A percentile compares a stretch with the other conserved stretches of the same genome.
phyloP scores from a whole-genome alignment of 2,113 vertebrate species.

The Tenebrosternarchus preto region DNA sequence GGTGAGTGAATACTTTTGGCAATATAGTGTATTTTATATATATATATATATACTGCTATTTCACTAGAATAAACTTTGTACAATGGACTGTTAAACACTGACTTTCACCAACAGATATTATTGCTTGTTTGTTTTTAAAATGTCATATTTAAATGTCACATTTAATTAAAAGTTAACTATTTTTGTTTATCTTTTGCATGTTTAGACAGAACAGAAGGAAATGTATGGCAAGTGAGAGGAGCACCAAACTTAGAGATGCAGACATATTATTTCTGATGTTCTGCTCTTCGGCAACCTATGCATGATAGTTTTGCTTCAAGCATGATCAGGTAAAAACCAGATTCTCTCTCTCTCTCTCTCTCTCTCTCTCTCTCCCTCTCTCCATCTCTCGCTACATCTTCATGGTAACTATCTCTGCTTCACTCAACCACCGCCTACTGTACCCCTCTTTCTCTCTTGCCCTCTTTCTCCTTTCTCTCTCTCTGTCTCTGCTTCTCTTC shows the following conservation, averaged over 20 bases:
- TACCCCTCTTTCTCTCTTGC: background rate
- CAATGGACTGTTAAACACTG: too few species aligned
- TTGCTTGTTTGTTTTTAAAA: too few species aligned
- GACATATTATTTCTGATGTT: background rate
- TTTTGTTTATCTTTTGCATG: background rate
- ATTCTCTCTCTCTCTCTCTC: background rate
- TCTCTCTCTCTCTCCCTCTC: background rate
- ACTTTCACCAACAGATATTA: too few species aligned
- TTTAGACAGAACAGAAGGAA: background rate
- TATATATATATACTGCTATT: too few species aligned
- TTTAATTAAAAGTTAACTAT: too few species aligned
- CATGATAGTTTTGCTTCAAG: background rate
- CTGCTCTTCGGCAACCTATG: background rate
- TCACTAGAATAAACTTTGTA: too few species aligned
- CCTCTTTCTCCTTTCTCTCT: conserved; percentile 8
- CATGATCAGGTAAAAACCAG: conserved; percentile 22
- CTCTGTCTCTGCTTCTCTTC: background rate
- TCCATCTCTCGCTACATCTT: background rate
- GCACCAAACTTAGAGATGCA: background rate
- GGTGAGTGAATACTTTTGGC: too few species aligned
- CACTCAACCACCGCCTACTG: background rate
- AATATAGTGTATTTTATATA: too few species aligned
- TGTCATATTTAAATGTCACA: too few species aligned
- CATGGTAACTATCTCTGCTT: too few species aligned
- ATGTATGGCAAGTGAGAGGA: background rate